phyloP scores from a whole-genome alignment of 1,140 invertebrate species.

The Xylocopa sonorina region DNA sequence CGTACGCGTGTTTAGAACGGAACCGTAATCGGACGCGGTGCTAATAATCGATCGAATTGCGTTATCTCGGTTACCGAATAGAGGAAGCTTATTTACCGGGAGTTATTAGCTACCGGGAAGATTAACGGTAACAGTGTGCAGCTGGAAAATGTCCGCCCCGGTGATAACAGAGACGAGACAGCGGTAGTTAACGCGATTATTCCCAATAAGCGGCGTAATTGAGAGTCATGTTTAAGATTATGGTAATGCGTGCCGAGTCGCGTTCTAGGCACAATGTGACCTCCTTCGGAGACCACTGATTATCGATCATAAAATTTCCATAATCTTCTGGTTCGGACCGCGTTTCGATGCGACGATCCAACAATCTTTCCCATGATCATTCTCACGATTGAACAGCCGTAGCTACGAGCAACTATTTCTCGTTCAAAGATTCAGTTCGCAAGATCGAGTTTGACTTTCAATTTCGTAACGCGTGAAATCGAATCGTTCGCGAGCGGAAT shows the following conservation, averaged over 20 bases:
- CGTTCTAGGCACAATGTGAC: conserved; percentile 54
- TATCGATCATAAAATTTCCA: conserved; percentile 70
- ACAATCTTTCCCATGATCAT: not conserved
- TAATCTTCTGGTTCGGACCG: conserved; percentile 42
- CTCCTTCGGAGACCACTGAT: conserved; percentile 56
- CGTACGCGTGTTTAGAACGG: conserved; percentile 15
- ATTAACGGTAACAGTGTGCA: conserved; percentile 53
- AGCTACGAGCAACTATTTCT: too few species aligned
- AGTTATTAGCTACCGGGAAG: conserved; percentile 12
- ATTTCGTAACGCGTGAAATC: conserved; percentile 17
- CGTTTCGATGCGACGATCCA: conserved; percentile 18
- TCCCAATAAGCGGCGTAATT: conserved; percentile 66
- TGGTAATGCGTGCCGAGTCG: conserved; percentile 61
- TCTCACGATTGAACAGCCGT: too few species aligned
- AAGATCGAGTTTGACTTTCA: conserved; percentile 9
- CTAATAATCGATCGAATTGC: conserved; percentile 46
- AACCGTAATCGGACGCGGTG: conserved; percentile 6
- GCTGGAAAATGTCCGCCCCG: conserved; percentile 56
- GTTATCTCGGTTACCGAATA: conserved; percentile 26
- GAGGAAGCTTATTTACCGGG: conserved; percentile 32
- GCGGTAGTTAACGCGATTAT: conserved; percentile 68
- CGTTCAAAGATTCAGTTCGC: too few species aligned
- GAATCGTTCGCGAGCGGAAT: not conserved
- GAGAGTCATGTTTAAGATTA: conserved; percentile 67
- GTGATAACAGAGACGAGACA: conserved; percentile 45